Evolutionary conservation across 1,140 invertebrate species (phyloP).

Genomic region (Paraescarpia echinospica): DNA sequence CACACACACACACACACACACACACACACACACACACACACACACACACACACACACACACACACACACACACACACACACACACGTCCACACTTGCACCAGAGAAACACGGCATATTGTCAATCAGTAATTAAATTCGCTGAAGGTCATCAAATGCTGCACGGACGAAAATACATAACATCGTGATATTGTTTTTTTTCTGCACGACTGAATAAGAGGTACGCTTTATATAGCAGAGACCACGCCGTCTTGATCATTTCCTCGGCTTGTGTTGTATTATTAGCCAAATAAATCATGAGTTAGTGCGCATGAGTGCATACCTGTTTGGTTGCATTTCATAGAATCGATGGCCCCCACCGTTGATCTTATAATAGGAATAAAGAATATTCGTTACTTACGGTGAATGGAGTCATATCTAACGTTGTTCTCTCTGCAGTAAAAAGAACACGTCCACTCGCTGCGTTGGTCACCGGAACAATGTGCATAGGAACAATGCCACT

Average conservation of each 20-base stretch:
- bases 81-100: not conserved
- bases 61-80: not conserved
- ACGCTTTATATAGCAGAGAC: too few species aligned
- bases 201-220: too few species aligned
- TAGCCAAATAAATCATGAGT: not conserved
- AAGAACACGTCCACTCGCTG: not conserved
- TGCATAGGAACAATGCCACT: not conserved
- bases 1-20: constrained; percentile 8
- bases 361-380: not conserved
- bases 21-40: constrained; percentile 9
- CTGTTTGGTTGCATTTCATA: not conserved
- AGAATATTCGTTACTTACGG: not conserved
- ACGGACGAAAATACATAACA: too few species aligned
- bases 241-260: not conserved
- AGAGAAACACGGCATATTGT: too few species aligned
- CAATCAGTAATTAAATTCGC: too few species aligned
- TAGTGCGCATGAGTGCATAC: not conserved
- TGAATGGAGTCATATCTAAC: not conserved
- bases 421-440: not conserved
- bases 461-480: not conserved
- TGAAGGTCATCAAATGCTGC: too few species aligned
- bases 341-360: not conserved
- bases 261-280: not conserved
- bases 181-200: too few species aligned
- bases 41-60: not conserved